Evolutionary conservation across 2,113 vertebrate species (phyloP).

Genomic region (Axis porcinus): DNA sequence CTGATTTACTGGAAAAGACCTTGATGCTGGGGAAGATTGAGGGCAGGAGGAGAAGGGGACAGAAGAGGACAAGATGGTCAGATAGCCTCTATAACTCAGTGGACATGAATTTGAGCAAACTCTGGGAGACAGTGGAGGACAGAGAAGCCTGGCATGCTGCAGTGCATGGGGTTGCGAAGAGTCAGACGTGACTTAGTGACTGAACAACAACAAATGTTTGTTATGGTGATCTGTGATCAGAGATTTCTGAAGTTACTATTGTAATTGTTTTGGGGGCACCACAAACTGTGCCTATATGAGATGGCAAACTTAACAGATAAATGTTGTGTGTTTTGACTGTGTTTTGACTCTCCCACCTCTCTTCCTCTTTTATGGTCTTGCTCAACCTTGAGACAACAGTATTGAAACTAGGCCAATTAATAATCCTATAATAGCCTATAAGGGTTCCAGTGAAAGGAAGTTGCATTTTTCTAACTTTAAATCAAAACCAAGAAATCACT

Average conservation of each 20-base stretch:
- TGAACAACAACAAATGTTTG: not conserved
- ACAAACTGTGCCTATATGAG: not conserved
- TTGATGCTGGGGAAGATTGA: not conserved
- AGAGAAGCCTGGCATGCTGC: not conserved
- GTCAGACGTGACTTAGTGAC: not conserved
- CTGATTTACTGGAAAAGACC: not conserved
- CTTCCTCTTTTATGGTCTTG: not conserved
- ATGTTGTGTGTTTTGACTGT: not conserved
- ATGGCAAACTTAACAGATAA: not conserved
- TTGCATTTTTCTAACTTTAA: not conserved
- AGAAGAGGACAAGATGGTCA: not conserved
- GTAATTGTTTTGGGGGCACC: not conserved
- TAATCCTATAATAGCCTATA: not conserved
- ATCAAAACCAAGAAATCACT: not conserved
- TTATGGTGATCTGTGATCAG: not conserved
- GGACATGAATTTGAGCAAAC: not conserved
- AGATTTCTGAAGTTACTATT: not conserved
- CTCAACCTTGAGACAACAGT: not conserved
- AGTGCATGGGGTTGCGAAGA: fast-evolving
- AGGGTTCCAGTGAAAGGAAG: not conserved
- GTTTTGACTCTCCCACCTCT: not conserved
- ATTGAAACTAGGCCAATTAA: not conserved
- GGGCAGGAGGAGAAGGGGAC: not conserved
- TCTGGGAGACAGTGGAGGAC: not conserved
- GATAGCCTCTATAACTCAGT: not conserved